A percentile compares a stretch with the other conserved stretches of the same genome.
phyloP scores from a whole-genome alignment of 2,888 invertebrate species.

The Tridacna gigas region DNA sequence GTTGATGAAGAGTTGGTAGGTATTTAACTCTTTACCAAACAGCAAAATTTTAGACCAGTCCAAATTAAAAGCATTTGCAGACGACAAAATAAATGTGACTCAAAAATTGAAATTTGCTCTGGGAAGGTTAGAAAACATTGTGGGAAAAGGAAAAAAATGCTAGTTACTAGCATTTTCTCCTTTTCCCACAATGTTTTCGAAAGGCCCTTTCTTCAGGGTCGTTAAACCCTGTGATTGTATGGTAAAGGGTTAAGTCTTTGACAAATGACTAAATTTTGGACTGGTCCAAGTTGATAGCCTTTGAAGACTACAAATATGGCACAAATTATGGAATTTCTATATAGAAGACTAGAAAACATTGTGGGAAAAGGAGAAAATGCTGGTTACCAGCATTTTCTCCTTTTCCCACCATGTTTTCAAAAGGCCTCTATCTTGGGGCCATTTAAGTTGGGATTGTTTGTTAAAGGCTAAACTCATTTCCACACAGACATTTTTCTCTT shows the following conservation, averaged over 20 bases:
- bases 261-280: background rate
- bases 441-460: background rate
- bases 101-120: too few species aligned
- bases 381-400: background rate
- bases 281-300: too few species aligned
- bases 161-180: background rate
- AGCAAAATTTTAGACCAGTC: too few species aligned
- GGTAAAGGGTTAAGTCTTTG: too few species aligned
- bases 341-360: background rate
- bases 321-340: too few species aligned
- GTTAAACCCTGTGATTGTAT: too few species aligned
- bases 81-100: too few species aligned
- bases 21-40: background rate
- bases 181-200: background rate
- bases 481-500: background rate
- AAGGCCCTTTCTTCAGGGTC: too few species aligned
- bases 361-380: background rate
- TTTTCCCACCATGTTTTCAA: background rate
- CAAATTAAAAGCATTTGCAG: too few species aligned
- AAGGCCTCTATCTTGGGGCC: background rate
- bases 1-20: slow-evolving; percentile 25
- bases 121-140: background rate
- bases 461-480: background rate
- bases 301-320: too few species aligned
- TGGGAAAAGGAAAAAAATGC: background rate